Evolutionary conservation across 1,140 invertebrate species (phyloP).

Genomic region (Philotrypesis tridentata): DNA sequence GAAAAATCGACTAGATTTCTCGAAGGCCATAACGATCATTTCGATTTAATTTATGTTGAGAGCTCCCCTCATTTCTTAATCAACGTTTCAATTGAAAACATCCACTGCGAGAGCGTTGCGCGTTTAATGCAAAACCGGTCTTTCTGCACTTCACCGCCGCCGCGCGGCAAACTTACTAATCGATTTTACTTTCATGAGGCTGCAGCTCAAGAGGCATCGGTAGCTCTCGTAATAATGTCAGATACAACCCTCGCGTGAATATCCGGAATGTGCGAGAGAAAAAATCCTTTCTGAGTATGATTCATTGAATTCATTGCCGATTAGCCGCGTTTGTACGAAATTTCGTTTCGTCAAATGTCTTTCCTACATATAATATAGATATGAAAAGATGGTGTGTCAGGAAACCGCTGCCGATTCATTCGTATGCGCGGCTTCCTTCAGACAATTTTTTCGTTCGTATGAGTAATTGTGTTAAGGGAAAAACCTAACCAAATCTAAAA

Average conservation of each 20-base stretch:
- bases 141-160: neutral
- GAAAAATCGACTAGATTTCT: neutral
- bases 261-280: neutral
- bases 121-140: slow-evolving; percentile 38
- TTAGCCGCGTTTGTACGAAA: too few species aligned
- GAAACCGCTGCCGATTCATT: too few species aligned
- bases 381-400: too few species aligned
- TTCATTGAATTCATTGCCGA: too few species aligned
- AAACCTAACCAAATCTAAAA: too few species aligned
- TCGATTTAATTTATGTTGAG: slow-evolving; percentile 33
- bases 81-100: slow-evolving; percentile 38
- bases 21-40: slow-evolving; percentile 21
- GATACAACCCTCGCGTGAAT: neutral
- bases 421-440: too few species aligned
- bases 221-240: neutral
- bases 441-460: too few species aligned
- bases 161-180: slow-evolving; percentile 16
- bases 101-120: neutral
- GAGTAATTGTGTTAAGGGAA: too few species aligned
- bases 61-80: slow-evolving; percentile 39
- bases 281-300: too few species aligned
- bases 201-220: neutral
- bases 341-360: too few species aligned
- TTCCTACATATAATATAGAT: too few species aligned
- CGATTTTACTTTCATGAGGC: slow-evolving; percentile 34